Conservation (phyloP, 2,113 vertebrate species). For the Dipodomys merriami region DNA sequence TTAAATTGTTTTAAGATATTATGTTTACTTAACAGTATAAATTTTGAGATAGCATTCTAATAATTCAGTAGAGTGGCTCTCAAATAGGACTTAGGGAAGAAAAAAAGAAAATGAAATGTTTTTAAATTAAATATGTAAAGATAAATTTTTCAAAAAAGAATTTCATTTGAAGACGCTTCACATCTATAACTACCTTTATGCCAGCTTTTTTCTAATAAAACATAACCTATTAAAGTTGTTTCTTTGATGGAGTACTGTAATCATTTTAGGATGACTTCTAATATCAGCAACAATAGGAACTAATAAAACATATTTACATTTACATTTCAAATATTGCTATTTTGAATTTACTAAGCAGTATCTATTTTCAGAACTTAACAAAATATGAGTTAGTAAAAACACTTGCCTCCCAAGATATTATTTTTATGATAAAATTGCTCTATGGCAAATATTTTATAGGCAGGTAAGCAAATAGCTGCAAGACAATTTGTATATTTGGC, state of each 20-base stretch:
- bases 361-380: constrained; percentile 21
- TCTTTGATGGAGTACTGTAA: neutral
- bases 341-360: constrained; percentile 2
- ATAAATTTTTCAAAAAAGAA: neutral
- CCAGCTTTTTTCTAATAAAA: neutral
- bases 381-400: neutral
- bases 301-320: constrained; percentile 31
- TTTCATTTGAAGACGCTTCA: neutral
- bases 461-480: neutral
- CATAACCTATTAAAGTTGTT: neutral
- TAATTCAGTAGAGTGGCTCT: neutral
- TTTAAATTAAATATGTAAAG: neutral
- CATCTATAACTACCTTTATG: neutral
- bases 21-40: neutral
- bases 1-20: neutral
- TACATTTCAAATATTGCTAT: neutral
- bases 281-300: neutral
- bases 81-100: neutral
- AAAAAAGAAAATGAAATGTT: neutral
- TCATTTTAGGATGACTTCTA: neutral
- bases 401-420: neutral
- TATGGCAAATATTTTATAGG: neutral
- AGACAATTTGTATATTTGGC: neutral
- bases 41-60: neutral
- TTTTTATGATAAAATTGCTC: constrained; percentile 10